Evolutionary conservation across 1,140 invertebrate species (phyloP).

Genomic region (Drosophila teissieri): DNA sequence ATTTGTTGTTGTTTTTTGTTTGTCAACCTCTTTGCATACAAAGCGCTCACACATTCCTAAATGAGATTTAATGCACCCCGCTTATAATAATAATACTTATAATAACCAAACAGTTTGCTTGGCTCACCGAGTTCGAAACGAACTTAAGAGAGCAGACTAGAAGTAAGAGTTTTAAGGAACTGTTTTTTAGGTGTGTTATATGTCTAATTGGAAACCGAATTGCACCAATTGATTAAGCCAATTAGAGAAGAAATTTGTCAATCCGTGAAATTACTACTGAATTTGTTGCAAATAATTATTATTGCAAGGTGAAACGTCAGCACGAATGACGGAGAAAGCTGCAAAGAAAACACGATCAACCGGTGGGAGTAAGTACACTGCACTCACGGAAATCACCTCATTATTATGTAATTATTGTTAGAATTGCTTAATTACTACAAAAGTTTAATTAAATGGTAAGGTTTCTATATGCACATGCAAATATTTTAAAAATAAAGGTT

Average conservation of each 20-base stretch:
- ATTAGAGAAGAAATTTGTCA: no score
- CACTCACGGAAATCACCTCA: constrained; percentile 7
- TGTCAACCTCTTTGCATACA: constrained; percentile 69
- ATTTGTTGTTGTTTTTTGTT: constrained; percentile 65
- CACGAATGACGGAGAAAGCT: constrained; percentile 13
- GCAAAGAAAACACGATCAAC: constrained; percentile 44
- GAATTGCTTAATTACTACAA: background rate
- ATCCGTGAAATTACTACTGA: no score
- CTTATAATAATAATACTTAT: constrained; percentile 10
- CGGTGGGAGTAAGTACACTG: constrained; percentile 18
- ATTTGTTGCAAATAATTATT: background rate
- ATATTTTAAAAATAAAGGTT: no score
- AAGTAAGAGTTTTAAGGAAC: no score
- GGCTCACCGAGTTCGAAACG: constrained; percentile 20
- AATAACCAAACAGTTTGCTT: constrained; percentile 46
- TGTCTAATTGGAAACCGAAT: no score
- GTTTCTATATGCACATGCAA: no score
- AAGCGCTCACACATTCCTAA: constrained; percentile 36
- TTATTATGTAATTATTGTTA: constrained; percentile 5
- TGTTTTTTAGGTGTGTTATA: no score
- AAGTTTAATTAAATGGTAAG: no score
- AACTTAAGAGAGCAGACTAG: background rate
- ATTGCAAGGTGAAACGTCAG: constrained; percentile 24
- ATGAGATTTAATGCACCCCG: constrained; percentile 36
- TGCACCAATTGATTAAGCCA: no score